Base-by-base conservation (phyloP, 2,113 vertebrate genomes). In the Gnathonemus echidnorhynchus region DNA sequence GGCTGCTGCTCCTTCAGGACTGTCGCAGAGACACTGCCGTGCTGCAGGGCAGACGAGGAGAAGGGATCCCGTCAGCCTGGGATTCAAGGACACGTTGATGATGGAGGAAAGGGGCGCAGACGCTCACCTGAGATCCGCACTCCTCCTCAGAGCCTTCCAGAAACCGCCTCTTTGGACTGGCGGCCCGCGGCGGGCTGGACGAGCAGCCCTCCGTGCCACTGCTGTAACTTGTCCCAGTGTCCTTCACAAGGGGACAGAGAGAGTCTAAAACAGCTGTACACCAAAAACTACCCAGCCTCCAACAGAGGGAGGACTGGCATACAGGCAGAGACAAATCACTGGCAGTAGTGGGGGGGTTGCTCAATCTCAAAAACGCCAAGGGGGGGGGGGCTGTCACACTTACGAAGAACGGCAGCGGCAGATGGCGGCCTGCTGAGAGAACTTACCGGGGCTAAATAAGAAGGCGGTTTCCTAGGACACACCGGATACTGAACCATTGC, bases 401-500 rank as follows among this genome's bases (percentile, higher is more conserved):
- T 19, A 39, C 70, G 35, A 19, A 17, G n/a, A 70, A 27, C 0
- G 3, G 27, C 11, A 42, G 74, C 35, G 17, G 35, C 74, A 42
- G 35, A 80, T 0, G 0, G 1, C 5, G 2, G 35, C 35, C 35
- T 0, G 74, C 35, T 13, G 21, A 21, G 31, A 88, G 7, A 2
- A 62, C 90, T 90, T 92, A 96, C 96, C 95, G 95, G 94, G 90
- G 91, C 93, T 62, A 95, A 90, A 92, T 95, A 96, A 35, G 95
- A 90, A 88, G 95, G 93, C 11, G 93, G 92, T 91, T 95, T 95
- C 91, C 95, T 94, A 89, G 96, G 95, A 94, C 96, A 95, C 93
- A 96, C 92, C 0, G 96, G 96, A 94, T 96, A 96, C 95, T 96
- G 96, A 94, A 96, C 95, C 95, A 96, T 95, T 91, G 94, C 94